Conservation (phyloP, 2,797 vertebrate genomes). For the Danionella dracula region DNA sequence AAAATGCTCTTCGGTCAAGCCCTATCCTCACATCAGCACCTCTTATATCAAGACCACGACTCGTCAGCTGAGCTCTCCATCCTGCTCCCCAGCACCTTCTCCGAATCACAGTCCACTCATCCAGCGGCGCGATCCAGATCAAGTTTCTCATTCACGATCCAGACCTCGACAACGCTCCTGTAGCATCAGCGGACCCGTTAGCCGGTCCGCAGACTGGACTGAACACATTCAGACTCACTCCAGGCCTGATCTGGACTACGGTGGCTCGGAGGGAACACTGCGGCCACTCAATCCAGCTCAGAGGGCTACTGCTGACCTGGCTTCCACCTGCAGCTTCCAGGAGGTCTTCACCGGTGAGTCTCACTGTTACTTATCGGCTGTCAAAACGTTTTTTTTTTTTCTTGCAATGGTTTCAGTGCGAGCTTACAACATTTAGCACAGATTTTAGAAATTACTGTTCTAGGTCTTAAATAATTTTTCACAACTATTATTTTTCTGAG, state of each 20-base stretch:
- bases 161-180: slow-evolving; percentile 62
- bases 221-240: slow-evolving; percentile 68
- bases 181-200: slow-evolving; percentile 71
- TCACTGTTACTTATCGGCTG: too few relatives aligned
- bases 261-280: slow-evolving; percentile 57
- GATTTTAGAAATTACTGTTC: too few relatives aligned
- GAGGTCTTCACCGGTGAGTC: slow-evolving; percentile 87
- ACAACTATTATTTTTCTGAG: too few relatives aligned
- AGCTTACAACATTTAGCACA: too few relatives aligned
- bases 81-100: slow-evolving; percentile 77
- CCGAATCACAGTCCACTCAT: slow-evolving; percentile 82
- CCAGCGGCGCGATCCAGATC: slow-evolving; percentile 57
- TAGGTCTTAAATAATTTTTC: too few relatives aligned
- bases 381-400: background rate
- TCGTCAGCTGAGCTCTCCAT: slow-evolving; percentile 86
- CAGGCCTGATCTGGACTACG: slow-evolving; percentile 66
- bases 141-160: too few relatives aligned
- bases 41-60: slow-evolving; percentile 95
- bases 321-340: slow-evolving; percentile 75
- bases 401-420: background rate
- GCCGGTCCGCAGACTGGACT: slow-evolving; percentile 91
- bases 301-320: slow-evolving; percentile 71
- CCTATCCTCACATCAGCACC: slow-evolving; percentile 79
- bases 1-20: slow-evolving; percentile 71
- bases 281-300: slow-evolving; percentile 64